Percentiles rank a stretch among this genome's conserved stretches.
These are phyloP conservation scores for Herpetotheres cachinnans DNA, from an alignment of 2,113 vertebrate genomes.

Conservation along the genomic window DNA sequence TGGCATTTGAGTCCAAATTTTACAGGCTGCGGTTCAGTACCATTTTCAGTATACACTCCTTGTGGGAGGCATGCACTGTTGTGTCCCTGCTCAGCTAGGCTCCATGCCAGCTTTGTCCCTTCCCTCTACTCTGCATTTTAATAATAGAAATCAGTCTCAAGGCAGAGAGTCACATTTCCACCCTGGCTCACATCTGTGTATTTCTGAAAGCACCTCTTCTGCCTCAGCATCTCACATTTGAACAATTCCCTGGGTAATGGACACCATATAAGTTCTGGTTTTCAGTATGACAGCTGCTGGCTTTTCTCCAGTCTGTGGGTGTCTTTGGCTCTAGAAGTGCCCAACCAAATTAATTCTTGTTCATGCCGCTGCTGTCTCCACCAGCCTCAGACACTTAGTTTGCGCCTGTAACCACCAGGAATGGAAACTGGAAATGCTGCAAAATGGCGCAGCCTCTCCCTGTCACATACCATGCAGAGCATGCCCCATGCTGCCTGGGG, in stretches of 20 bases:
- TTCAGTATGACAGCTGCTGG: not conserved
- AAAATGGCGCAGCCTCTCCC: not conserved
- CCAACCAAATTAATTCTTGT: not conserved
- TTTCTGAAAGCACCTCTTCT: not conserved
- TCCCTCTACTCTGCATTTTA: not conserved
- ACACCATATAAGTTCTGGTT: not conserved
- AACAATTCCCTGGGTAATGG: not conserved
- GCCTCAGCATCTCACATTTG: not conserved
- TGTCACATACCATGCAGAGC: accelerated
- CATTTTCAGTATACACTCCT: not conserved
- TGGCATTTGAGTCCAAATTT: not conserved
- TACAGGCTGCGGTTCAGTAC: not conserved
- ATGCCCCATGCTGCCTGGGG: accelerated
- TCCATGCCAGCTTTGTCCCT: not conserved
- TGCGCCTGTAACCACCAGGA: not conserved
- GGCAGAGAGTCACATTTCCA: not conserved
- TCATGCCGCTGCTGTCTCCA: not conserved
- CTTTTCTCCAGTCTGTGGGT: not conserved
- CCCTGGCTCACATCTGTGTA: not conserved
- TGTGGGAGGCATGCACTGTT: not conserved
- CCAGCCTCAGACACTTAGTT: not conserved
- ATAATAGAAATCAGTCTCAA: not conserved
- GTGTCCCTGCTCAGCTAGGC: not conserved
- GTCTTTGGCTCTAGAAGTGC: not conserved
- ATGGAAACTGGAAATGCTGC: not conserved